These are phyloP conservation scores for Miniopterus natalensis DNA, from an alignment of 2,113 vertebrate genomes.

Conservation along the genomic window DNA sequence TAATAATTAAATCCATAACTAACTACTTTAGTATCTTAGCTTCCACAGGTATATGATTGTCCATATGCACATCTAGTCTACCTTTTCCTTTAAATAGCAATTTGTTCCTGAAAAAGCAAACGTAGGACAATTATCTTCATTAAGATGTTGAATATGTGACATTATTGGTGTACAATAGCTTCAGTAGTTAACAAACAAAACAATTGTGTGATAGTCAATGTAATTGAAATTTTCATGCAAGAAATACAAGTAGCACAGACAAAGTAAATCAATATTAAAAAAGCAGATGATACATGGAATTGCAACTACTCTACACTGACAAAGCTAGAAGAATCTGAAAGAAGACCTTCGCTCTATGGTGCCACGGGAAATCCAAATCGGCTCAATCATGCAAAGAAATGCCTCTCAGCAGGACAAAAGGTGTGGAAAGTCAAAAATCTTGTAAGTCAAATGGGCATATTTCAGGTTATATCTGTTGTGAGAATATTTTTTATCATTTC, in stretches of 20 bases:
- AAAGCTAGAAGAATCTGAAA: neutral
- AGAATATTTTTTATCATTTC: neutral
- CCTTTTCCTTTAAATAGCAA: neutral
- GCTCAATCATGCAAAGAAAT: neutral
- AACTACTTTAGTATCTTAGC: neutral
- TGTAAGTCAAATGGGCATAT: neutral
- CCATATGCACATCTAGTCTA: neutral
- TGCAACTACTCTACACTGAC: neutral
- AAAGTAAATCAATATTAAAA: conserved; percentile 56
- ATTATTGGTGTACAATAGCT: neutral
- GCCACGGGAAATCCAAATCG: neutral
- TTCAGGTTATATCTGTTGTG: neutral
- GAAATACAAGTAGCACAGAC: neutral
- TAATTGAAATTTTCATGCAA: conserved; percentile 44
- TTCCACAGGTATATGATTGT: neutral
- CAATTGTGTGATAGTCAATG: neutral
- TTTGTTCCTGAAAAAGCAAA: neutral
- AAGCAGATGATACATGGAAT: conserved; percentile 19
- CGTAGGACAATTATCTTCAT: neutral
- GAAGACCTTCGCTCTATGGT: neutral
- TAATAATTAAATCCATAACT: neutral
- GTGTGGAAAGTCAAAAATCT: neutral
- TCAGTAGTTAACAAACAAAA: conserved; percentile 29
- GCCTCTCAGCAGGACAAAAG: neutral
- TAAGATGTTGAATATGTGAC: neutral